Evolutionary conservation across 2,113 vertebrate species (phyloP).

Genomic region (Neolamprologus hecqui): DNA sequence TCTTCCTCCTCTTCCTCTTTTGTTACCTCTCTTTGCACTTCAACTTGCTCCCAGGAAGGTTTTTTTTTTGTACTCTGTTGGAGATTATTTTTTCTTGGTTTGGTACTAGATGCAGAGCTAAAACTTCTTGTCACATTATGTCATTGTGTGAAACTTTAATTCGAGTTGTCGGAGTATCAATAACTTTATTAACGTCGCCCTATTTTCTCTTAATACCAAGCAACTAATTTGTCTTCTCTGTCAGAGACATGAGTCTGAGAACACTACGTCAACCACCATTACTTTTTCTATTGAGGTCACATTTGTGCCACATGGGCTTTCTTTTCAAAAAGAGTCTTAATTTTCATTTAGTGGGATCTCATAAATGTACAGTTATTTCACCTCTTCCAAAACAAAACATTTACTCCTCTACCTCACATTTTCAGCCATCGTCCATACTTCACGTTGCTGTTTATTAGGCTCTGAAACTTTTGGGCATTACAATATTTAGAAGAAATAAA

Average conservation of each 20-base stretch:
- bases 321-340: neutral
- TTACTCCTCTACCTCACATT: rapidly evolving
- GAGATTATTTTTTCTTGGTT: neutral
- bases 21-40: neutral
- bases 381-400: neutral
- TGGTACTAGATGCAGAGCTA: neutral
- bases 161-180: neutral
- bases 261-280: rapidly evolving
- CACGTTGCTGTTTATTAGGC: rapidly evolving
- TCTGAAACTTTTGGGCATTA: neutral
- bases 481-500: neutral
- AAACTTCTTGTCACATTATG: neutral
- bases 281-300: neutral
- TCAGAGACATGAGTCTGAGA: neutral
- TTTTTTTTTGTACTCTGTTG: rapidly evolving
- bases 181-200: neutral
- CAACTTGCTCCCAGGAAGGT: neutral
- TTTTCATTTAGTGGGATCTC: neutral
- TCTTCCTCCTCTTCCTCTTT: neutral
- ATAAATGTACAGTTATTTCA: rapidly evolving
- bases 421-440: rapidly evolving
- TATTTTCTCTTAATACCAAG: neutral
- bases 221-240: neutral
- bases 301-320: neutral
- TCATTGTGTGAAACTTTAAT: neutral